phyloP scores from a whole-genome alignment of 2,888 invertebrate genomes.

The Drosophila anomalata region DNA sequence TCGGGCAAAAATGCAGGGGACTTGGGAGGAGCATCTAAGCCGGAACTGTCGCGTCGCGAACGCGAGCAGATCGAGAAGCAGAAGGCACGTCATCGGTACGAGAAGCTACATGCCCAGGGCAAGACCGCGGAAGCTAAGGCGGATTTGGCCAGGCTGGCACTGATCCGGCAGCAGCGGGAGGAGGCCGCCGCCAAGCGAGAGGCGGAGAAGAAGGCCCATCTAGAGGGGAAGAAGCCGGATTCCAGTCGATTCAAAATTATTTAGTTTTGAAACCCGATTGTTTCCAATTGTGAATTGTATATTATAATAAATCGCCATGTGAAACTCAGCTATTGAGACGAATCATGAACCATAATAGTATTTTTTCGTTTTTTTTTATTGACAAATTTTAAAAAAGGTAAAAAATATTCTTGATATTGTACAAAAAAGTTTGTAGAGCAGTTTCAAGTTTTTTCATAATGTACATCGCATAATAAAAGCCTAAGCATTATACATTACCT shows the following conservation, averaged over 20 bases:
- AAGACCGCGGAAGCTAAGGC: constrained; percentile 98
- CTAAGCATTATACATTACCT: too few species aligned
- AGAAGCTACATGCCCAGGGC: constrained; percentile 96
- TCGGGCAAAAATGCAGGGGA: constrained; percentile 67
- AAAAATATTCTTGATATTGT: too few species aligned
- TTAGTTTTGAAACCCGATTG: constrained; percentile 36
- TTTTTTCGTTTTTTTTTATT: too few species aligned
- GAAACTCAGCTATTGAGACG: neutral
- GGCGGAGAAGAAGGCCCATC: constrained; percentile 91
- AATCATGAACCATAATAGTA: too few species aligned
- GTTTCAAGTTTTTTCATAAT: too few species aligned
- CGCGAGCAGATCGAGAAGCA: constrained; percentile 97
- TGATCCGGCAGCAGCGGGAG: constrained; percentile 96
- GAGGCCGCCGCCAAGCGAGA: constrained; percentile 97
- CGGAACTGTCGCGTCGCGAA: constrained; percentile 91
- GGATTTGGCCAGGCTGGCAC: constrained; percentile 96
- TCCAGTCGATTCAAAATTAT: constrained; percentile 42
- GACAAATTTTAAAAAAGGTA: too few species aligned
- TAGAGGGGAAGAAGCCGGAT: constrained; percentile 57
- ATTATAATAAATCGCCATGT: constrained; percentile 39
- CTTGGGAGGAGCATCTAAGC: constrained; percentile 84
- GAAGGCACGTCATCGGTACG: constrained; percentile 94
- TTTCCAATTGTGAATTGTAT: constrained; percentile 61
- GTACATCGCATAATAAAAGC: too few species aligned
- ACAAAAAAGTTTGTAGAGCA: too few species aligned